Base-by-base conservation (phyloP, 2,797 vertebrate species). In the Salarias fasciatus region DNA sequence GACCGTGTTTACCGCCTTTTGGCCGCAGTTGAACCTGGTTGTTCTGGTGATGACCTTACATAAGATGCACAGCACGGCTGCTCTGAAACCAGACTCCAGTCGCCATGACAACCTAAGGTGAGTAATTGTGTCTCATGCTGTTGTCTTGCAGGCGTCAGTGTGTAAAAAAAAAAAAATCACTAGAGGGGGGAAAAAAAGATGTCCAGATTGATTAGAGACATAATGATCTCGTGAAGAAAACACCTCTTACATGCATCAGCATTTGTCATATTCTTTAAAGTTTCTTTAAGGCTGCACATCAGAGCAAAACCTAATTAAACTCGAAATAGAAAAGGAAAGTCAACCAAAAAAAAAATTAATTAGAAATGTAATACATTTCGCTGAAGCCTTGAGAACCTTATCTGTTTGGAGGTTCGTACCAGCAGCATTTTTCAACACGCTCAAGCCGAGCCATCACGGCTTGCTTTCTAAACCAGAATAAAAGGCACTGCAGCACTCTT, bases 61-160 rank as follows among this genome's bases (percentile, higher is more conserved):
- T 84, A 95, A 95, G 85, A 97, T 96, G 79, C 95, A 95, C 48
- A 95, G 94, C 79, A 94, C 95, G 0, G 95, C 94, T 0, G 94
- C 95, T 37, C 87, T 97, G 66, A 97, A 97, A 55, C 96, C 96
- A 0, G 96, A 97, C 88, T 96, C 96, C 75, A 96, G 94, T 82
- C 95, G 96, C 72, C 93, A 96, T 9, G 95, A 97, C 91, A 96
- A 95, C 90, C 94, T 97, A 79, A 95, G 95, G 95, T 96, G 67
- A 89, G 94, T 77, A 24, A 14, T 7, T 44, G 8, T 37, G 41
- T 56, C 8, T 53, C 53, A 45, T 31, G 31, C 37, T 43, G 40
- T 59, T 77, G 11, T 29, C 43, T 42, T 35, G 30, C 10, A 11
- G 29, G 13, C 44, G 6, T 56, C 58, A 8, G 36, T 8, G 11